phyloP scores from a whole-genome alignment of 1,140 invertebrate genomes.

The Bombus sibiricus region DNA sequence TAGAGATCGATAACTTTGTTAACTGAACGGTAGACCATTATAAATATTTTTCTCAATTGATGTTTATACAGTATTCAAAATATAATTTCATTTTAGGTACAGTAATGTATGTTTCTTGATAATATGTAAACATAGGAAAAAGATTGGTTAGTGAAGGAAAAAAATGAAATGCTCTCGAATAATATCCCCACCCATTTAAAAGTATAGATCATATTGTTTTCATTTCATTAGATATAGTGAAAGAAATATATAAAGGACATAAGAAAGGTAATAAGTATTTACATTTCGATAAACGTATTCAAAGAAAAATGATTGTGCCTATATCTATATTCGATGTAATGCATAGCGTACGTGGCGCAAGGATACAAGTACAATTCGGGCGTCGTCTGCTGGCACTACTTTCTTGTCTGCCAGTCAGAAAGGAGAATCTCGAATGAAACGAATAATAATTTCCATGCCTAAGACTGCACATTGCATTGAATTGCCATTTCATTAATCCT shows the following conservation, averaged over 20 bases:
- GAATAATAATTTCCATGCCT: conserved; percentile 34
- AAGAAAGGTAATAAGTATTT: neutral
- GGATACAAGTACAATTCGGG: conserved; percentile 55
- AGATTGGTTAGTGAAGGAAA: neutral
- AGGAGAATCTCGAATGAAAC: conserved; percentile 24
- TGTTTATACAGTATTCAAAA: neutral
- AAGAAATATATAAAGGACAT: neutral
- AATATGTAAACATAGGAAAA: neutral
- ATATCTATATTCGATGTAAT: conserved; percentile 28
- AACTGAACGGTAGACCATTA: neutral
- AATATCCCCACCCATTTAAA: no score
- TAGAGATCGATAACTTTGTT: conserved; percentile 8
- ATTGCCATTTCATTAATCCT: neutral
- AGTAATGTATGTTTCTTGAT: neutral
- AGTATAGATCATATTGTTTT: neutral
- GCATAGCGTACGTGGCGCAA: conserved; percentile 54
- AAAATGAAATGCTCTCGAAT: no score
- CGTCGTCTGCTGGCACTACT: conserved; percentile 66
- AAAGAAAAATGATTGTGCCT: conserved; percentile 11
- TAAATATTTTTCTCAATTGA: neutral
- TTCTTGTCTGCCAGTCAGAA: conserved; percentile 27
- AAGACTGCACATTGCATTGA: neutral
- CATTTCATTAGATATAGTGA: neutral
- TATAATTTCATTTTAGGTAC: no score
- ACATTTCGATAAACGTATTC: conserved; percentile 40